Evolutionary conservation across 2,113 vertebrate genomes (phyloP), one percentile per base, ranked within the genome.

Genomic region (Equus przewalskii): DNA sequence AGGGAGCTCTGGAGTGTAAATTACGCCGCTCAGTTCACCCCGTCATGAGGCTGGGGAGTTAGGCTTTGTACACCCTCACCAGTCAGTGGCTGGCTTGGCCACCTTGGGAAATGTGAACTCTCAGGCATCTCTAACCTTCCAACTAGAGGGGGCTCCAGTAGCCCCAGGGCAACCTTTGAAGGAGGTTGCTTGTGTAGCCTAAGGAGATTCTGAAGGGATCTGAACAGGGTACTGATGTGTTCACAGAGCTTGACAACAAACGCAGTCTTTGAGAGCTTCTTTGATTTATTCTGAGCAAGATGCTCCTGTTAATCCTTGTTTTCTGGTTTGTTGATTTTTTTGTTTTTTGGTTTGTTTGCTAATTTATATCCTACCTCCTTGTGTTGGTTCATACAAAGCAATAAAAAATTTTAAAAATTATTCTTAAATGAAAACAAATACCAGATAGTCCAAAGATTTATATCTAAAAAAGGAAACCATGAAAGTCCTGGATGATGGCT

Each of bases 371-470:
- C 0, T 67, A 54, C 41, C 51, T 89, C 41, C 33, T 87, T 93
- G 58, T 56, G 24, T 88, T 93, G 60, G 46, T 60, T 76, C 88
- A 41, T 69, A 75, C 3, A 46, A 92, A 96, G 81, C 7, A 49
- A 70, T 69, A 49, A 54, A 72, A 78, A 70, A 3, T 12, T 75
- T 60, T 8, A 54, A 54, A 54, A 92, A 36, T 16, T 67, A 60
- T 51, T 79, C 69, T 97, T 80, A 87, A 65, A 21, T 7, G 75
- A 85, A 86, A 91, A 41, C 41, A 96, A 94, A 97, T 91, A 22
- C 73, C 80, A 94, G 67, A 81, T 56, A 75, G 69, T 58, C 30
- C 21, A 65, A 86, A 85, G 76, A 62, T 80, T 88, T 54, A 6
- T 28, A 33, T 75, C 90, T 80, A 80, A 83, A 91, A 91, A 88